These are phyloP conservation scores for Papilio dardanus DNA, from an alignment of 1,140 invertebrate genomes.

Conservation along the genomic window DNA sequence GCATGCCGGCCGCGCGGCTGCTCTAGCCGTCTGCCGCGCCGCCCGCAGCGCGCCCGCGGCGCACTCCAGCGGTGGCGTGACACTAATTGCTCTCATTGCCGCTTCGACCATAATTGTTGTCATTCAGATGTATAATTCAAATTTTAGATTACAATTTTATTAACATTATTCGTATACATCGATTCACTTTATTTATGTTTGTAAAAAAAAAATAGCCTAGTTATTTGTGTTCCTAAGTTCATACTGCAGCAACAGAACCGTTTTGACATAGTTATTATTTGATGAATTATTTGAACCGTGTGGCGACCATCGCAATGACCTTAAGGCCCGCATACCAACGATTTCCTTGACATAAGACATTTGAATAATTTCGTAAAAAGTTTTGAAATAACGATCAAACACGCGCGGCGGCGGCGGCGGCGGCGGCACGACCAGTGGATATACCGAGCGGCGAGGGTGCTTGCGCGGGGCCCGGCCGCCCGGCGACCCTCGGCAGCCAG, in stretches of 20 bases:
- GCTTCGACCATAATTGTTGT: background rate
- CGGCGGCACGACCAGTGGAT: no score
- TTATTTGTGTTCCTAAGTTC: background rate
- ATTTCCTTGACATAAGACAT: background rate
- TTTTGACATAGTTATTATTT: background rate
- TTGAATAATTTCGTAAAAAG: background rate
- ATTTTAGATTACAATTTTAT: background rate
- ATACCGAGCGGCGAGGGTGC: no score
- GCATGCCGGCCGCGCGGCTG: constrained; percentile 45
- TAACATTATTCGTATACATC: background rate
- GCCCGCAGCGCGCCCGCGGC: no score
- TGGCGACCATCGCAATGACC: background rate
- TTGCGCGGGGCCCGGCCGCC: no score
- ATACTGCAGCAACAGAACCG: background rate
- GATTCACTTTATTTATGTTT: background rate
- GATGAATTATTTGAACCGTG: background rate
- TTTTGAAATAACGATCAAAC: constrained; percentile 1
- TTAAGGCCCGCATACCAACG: background rate
- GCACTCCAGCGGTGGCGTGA: background rate
- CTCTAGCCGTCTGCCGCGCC: background rate
- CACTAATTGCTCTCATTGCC: no score
- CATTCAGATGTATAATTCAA: background rate
- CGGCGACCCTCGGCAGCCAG: no score
- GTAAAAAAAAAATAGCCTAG: background rate
- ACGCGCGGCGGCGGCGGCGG: background rate